Base-by-base conservation (phyloP, 2,888 invertebrate species). In the Seladonia tumulorum region DNA sequence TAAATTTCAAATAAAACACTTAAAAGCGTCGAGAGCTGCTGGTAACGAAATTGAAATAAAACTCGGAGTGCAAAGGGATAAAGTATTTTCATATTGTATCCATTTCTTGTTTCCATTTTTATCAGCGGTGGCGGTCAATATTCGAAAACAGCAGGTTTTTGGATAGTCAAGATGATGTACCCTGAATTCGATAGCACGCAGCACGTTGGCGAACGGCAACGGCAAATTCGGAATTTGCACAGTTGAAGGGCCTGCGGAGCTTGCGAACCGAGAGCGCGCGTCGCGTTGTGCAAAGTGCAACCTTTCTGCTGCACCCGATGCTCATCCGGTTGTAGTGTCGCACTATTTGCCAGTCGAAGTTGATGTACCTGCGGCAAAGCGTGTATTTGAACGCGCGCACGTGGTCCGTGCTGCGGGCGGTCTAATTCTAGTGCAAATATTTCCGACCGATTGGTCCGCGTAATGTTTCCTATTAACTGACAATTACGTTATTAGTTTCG, bases 351-450 rank as follows among this genome's bases (percentile, higher is more conserved):
- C 57, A 71, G 29, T 70, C 75, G 45, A 86, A 89, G 74, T 88
- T 89, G 82, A 81, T 83, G 81, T 79, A 88, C 86, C 83, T 86
- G 82, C 73, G 84, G 79, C 70, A 60, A 77, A 75, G n/a, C 75
- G 42, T 42, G 78, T 83, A 87, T 87, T 72, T 82, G 85, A 80
- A 71, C 60, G 79, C 70, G 66, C 77, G 12, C 72, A 35, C 25
- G 66, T 74, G 35, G 57, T 18, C 45, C 53, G 7, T 10, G 25
- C 76, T 79, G 66, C 70, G 47, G 47, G 22, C 49, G 42, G 45
- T 72, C 89, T 82, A 90, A 89, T 89, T 86, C 82, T 12, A 78
- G 73, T 12, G 22, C 63, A 88, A 90, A 88, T 71, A 82, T 78
- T 83, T 86, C 81, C 75, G 75, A 12, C 14, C 75, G 60, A 81